Percentiles rank a stretch among this genome's conserved stretches.
phyloP scores from a whole-genome alignment of 2,797 vertebrate species.

The Chloroceryle inda region DNA sequence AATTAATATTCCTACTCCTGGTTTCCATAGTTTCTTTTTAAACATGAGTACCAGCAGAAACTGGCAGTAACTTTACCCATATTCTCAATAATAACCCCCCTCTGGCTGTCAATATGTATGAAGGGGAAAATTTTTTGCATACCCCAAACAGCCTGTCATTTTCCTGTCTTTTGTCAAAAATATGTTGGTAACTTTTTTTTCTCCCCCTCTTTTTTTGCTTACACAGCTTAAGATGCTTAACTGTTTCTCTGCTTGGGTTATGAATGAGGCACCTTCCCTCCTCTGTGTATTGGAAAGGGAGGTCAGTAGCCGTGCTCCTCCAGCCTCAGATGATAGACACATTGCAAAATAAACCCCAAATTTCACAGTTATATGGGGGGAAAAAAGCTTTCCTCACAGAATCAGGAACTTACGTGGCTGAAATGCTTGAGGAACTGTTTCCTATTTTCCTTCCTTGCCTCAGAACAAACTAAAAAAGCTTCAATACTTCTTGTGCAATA shows the following conservation, averaged over 20 bases:
- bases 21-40: slow-evolving; percentile 91
- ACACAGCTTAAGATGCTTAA: slow-evolving; percentile 67
- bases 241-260: slow-evolving; percentile 45
- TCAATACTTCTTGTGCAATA: not conserved
- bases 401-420: not conserved
- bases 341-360: rapidly evolving
- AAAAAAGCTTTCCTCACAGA: not conserved
- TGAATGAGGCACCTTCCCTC: not conserved
- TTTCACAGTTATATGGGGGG: not conserved
- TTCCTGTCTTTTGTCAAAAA: slow-evolving; percentile 79
- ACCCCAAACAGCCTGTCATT: slow-evolving; percentile 76
- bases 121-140: slow-evolving; percentile 80
- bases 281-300: not conserved
- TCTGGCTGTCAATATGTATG: slow-evolving; percentile 80
- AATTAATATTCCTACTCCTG: slow-evolving; percentile 87
- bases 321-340: not conserved
- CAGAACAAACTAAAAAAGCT: not conserved
- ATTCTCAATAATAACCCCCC: slow-evolving; percentile 86
- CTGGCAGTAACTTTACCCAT: slow-evolving; percentile 85
- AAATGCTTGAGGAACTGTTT: not conserved
- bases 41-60: slow-evolving; percentile 82
- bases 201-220: slow-evolving; percentile 10
- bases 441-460: not conserved
- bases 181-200: slow-evolving; percentile 41
- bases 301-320: not conserved